Base-by-base conservation (phyloP, 2,797 vertebrate species). In the Bothrops alternatus region DNA sequence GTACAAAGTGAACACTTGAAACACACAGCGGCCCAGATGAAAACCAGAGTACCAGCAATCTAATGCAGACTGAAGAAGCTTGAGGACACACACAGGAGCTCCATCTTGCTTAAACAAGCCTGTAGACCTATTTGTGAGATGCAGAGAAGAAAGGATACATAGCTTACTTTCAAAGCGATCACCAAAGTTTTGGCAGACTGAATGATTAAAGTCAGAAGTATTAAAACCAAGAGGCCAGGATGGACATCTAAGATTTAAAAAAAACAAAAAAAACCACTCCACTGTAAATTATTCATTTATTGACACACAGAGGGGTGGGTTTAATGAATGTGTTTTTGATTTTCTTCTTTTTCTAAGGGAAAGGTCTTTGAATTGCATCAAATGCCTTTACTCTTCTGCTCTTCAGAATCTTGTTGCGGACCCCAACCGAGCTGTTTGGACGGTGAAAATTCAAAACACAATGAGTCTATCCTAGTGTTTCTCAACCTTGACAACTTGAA, bases 201-300 rank as follows among this genome's bases (percentile, higher is more conserved):
- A 32, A 88, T 94, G 93, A 96, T 96, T 94, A 93, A 94, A 96
- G 25, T 82, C 86, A 95, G 93, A 37, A 78, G 95, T 94, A 96
- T 96, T 94, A 93, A 94, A 96, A 26, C 63, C 90, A 32, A 63
- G 87, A 86, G 26, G 0, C n/a, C 28, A n/a, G 0, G 32, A 42
- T 89, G 92, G 28, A 91, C 82, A 94, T 58, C 92, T 95, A 95
- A 93, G 85, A 94, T 94, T 94, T 4, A 60, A 60, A 60, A 60
- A 60, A 95, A 96, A 96, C 3, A 47, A 6, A 1, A 95, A 96
- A n/a, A n/a, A n/a, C n/a, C 93, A 93, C 91, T 88, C 63, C 93
- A 93, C 93, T 87, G 95, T 95, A 57, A 96, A 96, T 94, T 95
- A 97, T 96, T 97, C 95, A 96, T 95, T 95, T 94, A 95, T 93